Evolutionary conservation across 2,113 vertebrate species (phyloP), one percentile per base, ranked within the genome.

Genomic region (Gobiocypris rarus): DNA sequence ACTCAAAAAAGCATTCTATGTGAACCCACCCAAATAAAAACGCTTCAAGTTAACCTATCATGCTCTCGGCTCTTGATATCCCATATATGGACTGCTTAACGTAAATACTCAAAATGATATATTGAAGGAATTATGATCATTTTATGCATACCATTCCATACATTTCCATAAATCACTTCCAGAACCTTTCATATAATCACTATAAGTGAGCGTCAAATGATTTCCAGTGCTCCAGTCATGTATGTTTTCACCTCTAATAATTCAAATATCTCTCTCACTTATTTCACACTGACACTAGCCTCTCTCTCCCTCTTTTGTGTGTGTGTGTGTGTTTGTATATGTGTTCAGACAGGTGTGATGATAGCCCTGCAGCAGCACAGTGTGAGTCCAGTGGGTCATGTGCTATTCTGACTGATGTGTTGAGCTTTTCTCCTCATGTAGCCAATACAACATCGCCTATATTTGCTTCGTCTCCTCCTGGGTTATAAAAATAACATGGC

Each of bases 341-440:
- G 52, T 59, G 75, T 59, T 77, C 52, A 77, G 54, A 59, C 75
- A 83, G 73, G 41, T 67, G 73, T 75, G 43, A 83, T 75, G 43
- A 83, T 15, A 34, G 56, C 50, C 69, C 70, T 50, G 56, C 22
- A 70, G 52, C 0, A 0, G 7, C n/a, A 9, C 58, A 61, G 56
- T 41, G 65, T 17, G 19, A 8, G 11, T 24, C 28, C 28, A 41
- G 28, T 14, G 34, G 22, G 43, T 61, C 50, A 45, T 45, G 69
- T 71, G 69, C 5, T 38, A 41, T 71, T 74, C 67, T 74, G 71
- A 73, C 22, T 71, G 84, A 75, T 63, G 54, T 67, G 69, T 41
- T 78, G 63, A 69, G 65, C 17, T 69, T 69, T 69, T n/a, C 65
- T 69, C 65, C 65, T 10, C 65, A 69, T 24, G 34, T 61, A 24